Percentiles rank a stretch among this genome's conserved stretches.
phyloP scores from a whole-genome alignment of 1,140 invertebrate genomes.

The Drosophila truncata region DNA sequence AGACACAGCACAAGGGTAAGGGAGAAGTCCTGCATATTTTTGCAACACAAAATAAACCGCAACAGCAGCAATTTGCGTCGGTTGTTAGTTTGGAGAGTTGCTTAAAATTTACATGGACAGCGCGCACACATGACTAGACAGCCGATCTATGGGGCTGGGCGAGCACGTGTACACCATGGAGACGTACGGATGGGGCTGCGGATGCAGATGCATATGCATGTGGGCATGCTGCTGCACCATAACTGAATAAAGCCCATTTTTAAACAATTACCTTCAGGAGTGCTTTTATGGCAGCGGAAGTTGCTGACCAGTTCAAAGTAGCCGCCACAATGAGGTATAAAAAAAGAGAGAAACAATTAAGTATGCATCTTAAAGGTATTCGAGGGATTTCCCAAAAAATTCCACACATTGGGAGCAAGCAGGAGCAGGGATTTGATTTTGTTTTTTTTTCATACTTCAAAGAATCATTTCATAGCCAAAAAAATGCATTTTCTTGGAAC shows the following conservation, averaged over 20 bases:
- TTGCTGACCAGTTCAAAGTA: conserved; percentile 30
- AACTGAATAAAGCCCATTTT: conserved; percentile 80
- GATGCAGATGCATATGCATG: conserved; percentile 17
- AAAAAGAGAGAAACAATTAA: conserved; percentile 5
- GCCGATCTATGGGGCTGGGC: conserved; percentile 48
- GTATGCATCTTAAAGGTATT: not conserved
- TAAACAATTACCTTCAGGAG: conserved; percentile 79
- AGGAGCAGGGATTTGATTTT: conserved; percentile 6
- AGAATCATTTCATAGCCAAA: not conserved
- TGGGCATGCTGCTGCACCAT: conserved; percentile 34
- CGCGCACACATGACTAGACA: conserved; percentile 64
- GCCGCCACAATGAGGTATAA: conserved; percentile 3
- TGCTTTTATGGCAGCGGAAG: conserved; percentile 73
- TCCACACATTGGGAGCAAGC: conserved; percentile 1
- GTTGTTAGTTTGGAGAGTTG: conserved; percentile 77
- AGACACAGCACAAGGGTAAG: conserved; percentile 8
- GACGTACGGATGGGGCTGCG: conserved; percentile 10
- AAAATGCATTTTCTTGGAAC: not conserved
- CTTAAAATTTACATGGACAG: conserved; percentile 73
- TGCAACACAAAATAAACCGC: conserved; percentile 83
- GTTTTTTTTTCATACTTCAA: too few species aligned
- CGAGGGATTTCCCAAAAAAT: not conserved
- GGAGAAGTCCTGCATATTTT: conserved; percentile 62
- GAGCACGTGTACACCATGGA: not conserved
- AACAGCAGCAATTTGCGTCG: conserved; percentile 79